phyloP scores from a whole-genome alignment of 2,888 invertebrate genomes.

The Aplocera efformata region DNA sequence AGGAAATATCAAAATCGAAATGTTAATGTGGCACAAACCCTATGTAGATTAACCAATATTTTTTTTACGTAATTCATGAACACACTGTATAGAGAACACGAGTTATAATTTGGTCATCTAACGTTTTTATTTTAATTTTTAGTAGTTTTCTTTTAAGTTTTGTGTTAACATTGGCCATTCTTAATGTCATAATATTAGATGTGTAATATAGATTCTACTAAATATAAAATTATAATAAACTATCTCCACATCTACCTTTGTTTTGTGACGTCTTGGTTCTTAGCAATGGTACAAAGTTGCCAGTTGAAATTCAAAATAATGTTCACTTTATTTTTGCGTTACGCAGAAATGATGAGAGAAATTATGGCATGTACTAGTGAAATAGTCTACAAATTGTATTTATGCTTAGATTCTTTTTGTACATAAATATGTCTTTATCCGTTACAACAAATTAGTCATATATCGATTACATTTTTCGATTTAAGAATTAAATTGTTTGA shows the following conservation, averaged over 20 bases:
- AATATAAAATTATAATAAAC: slow-evolving; percentile 51
- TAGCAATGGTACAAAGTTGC: slow-evolving; percentile 39
- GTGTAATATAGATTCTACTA: slow-evolving; percentile 69
- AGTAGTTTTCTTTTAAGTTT: slow-evolving; percentile 55
- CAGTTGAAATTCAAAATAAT: too few species aligned
- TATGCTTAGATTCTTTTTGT: slow-evolving; percentile 45
- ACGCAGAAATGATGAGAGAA: slow-evolving; percentile 28
- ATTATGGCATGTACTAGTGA: too few species aligned
- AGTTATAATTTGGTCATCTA: slow-evolving; percentile 40
- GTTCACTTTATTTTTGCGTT: slow-evolving; percentile 31
- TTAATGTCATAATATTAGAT: slow-evolving; percentile 70
- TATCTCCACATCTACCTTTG: slow-evolving; percentile 41
- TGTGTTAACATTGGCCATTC: slow-evolving; percentile 63
- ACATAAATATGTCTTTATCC: slow-evolving; percentile 48
- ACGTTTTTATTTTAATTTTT: slow-evolving; percentile 47
- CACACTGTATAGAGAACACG: slow-evolving; percentile 45
- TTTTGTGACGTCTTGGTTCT: slow-evolving; percentile 45
- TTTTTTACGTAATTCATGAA: slow-evolving; percentile 23
- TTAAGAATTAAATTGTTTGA: slow-evolving; percentile 37
- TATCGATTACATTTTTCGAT: slow-evolving; percentile 53
- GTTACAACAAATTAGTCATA: slow-evolving; percentile 53
- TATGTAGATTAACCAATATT: slow-evolving; percentile 27
- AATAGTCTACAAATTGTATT: slow-evolving; percentile 40
- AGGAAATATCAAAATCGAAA: slow-evolving; percentile 27
- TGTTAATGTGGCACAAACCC: slow-evolving; percentile 48